These are phyloP conservation scores for Menidia menidia DNA, from an alignment of 2,797 vertebrate species.

Conservation along the genomic window DNA sequence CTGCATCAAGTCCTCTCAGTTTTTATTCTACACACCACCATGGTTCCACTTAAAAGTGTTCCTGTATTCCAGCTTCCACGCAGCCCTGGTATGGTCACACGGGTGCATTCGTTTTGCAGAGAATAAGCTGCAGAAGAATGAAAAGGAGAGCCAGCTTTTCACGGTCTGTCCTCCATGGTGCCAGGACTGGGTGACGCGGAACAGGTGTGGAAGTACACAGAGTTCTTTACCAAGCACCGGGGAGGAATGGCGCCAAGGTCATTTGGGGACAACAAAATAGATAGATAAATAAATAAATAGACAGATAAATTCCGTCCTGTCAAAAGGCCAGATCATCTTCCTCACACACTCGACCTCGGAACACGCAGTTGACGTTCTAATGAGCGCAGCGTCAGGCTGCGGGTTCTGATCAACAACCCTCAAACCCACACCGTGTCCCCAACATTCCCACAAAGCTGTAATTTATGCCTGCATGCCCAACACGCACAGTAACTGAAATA, in stretches of 20 bases:
- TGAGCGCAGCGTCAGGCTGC: background rate
- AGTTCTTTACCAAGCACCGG: constrained; percentile 15
- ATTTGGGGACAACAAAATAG: constrained; percentile 62
- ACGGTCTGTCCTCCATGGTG: constrained; percentile 5
- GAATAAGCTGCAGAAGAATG: constrained; percentile 20
- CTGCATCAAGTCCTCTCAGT: constrained; percentile 26
- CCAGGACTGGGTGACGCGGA: background rate
- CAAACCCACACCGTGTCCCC: background rate
- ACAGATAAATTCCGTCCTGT: background rate
- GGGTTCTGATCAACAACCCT: constrained; percentile 23
- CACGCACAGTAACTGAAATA: background rate
- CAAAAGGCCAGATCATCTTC: background rate
- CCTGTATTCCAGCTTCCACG: constrained; percentile 13
- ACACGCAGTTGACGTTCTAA: constrained; percentile 8
- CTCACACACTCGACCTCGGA: background rate
- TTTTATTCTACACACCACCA: constrained; percentile 3
- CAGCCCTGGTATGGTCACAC: constrained; percentile 14
- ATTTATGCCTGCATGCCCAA: background rate
- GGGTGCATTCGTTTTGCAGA: constrained; percentile 12
- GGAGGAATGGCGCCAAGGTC: constrained; percentile 79
- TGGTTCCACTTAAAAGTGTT: constrained; percentile 17
- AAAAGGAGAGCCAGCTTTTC: constrained; percentile 22
- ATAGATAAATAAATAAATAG: background rate
- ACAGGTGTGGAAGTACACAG: constrained; percentile 22
- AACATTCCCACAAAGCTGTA: constrained; percentile 6